These are phyloP conservation scores for Apotomis capreana DNA, from an alignment of 2,888 invertebrate genomes.

Conservation along the genomic window DNA sequence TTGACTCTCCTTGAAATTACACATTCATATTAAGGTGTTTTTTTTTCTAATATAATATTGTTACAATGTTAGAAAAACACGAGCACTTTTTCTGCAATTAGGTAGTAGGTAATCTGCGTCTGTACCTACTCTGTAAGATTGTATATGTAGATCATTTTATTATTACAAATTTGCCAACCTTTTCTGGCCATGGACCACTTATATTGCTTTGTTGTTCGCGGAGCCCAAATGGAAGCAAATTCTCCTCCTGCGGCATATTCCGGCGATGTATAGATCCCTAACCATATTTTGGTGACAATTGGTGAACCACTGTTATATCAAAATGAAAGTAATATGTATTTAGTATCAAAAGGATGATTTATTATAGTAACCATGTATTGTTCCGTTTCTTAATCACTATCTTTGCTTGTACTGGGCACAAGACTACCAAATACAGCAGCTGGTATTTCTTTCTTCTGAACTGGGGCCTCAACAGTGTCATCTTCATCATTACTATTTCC, in stretches of 20 bases:
- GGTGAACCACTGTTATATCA: neutral
- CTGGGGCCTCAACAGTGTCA: constrained; percentile 85
- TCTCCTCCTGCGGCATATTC: too few species aligned
- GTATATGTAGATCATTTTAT: too few species aligned
- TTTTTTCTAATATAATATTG: too few species aligned
- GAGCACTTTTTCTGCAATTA: too few species aligned
- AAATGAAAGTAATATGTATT: constrained; percentile 53
- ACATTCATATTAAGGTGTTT: neutral
- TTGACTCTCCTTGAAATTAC: neutral
- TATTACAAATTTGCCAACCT: too few species aligned
- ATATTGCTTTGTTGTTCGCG: too few species aligned
- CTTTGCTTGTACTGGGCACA: constrained; percentile 61
- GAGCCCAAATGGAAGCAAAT: too few species aligned
- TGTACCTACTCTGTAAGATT: too few species aligned
- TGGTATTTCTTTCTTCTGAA: constrained; percentile 94
- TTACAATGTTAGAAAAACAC: too few species aligned
- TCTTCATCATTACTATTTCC: constrained; percentile 85
- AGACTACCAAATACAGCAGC: constrained; percentile 96
- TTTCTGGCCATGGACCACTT: too few species aligned
- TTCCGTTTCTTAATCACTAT: constrained; percentile 45
- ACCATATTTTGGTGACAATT: neutral
- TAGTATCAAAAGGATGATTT: constrained; percentile 63
- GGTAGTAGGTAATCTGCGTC: too few species aligned
- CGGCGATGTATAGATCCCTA: too few species aligned
- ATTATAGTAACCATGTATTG: constrained; percentile 48